Percentiles rank a stretch among this genome's conserved stretches.
Conservation (phyloP, 2,113 vertebrate genomes). For the Psophia crepitans region DNA sequence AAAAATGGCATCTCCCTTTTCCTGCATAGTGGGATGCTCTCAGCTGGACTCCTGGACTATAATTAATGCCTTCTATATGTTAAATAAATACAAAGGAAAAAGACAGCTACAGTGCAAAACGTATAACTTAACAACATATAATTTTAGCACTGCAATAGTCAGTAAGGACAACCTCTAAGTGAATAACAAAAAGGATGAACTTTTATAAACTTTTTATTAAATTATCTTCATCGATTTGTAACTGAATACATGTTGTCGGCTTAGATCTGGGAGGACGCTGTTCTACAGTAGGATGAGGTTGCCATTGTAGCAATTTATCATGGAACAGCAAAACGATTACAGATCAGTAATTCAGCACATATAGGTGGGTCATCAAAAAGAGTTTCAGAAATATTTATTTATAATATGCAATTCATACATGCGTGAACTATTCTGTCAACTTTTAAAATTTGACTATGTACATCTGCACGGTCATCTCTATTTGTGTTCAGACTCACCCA, state of each 20-base stretch:
- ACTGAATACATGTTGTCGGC: neutral
- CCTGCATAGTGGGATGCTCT: neutral
- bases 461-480: neutral
- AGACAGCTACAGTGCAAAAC: neutral
- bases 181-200: neutral
- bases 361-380: neutral
- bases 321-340: neutral
- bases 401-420: neutral
- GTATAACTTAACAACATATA: neutral
- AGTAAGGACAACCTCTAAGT: neutral
- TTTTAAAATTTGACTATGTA: neutral
- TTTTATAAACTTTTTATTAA: neutral
- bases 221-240: neutral
- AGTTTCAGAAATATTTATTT: neutral
- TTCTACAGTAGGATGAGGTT: neutral
- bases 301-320: neutral
- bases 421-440: neutral
- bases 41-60: slow-evolving; percentile 18
- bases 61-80: neutral
- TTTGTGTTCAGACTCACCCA: neutral
- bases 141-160: neutral
- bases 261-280: neutral
- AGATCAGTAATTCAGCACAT: neutral
- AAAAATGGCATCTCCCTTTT: slow-evolving; percentile 21
- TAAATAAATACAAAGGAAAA: neutral